A percentile compares a stretch with the other conserved stretches of the same genome.
Conservation (phyloP, 1,140 invertebrate genomes). For the Panagrolaimus sp. region DNA sequence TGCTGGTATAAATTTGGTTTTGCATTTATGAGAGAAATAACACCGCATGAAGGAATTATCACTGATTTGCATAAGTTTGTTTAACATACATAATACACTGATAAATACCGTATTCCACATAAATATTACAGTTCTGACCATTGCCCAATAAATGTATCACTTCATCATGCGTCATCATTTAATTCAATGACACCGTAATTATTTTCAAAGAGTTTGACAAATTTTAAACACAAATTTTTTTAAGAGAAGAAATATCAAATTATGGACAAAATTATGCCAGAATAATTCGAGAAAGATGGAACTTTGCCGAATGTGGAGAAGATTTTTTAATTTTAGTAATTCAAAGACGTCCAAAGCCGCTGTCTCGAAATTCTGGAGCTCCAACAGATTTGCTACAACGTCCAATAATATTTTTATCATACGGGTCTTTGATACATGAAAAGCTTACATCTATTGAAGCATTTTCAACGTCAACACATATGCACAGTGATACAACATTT, state of each 20-base stretch:
- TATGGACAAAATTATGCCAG: constrained; percentile 33
- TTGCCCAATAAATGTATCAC: neutral
- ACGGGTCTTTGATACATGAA: constrained; percentile 11
- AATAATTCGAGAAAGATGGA: constrained; percentile 30
- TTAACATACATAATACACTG: constrained; percentile 5
- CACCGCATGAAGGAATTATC: neutral
- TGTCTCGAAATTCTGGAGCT: constrained; percentile 6
- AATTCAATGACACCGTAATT: neutral
- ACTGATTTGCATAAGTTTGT: neutral
- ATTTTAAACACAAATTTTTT: neutral
- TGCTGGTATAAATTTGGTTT: constrained; percentile 38
- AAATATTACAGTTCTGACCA: constrained; percentile 2
- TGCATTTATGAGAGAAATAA: constrained; percentile 32
- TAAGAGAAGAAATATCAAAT: neutral
- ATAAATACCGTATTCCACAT: constrained; percentile 9
- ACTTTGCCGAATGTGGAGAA: constrained; percentile 35
- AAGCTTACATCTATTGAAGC: neutral
- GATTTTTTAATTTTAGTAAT: constrained; percentile 32
- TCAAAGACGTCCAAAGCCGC: constrained; percentile 8
- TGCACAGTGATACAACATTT: neutral
- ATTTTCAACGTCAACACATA: neutral
- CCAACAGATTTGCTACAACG: neutral
- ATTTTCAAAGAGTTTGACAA: neutral
- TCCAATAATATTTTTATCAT: constrained; percentile 16
- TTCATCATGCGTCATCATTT: neutral